Conservation (phyloP, 2,797 vertebrate species). For the Ataeniobius toweri region DNA sequence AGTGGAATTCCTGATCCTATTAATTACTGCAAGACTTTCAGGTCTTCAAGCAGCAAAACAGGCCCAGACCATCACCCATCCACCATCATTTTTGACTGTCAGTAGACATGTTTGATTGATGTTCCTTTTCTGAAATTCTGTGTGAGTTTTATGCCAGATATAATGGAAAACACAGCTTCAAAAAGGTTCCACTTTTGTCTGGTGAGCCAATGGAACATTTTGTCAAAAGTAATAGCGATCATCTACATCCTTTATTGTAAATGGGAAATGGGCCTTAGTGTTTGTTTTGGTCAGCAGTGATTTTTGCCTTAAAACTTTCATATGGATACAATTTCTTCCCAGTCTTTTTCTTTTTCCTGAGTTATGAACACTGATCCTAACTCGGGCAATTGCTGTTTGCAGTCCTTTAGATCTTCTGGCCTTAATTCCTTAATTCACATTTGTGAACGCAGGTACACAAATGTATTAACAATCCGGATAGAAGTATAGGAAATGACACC, state of each 20-base stretch:
- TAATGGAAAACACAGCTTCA: background rate
- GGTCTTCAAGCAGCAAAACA: background rate
- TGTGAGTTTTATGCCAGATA: background rate
- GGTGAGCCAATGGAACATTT: background rate
- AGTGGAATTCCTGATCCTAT: too few relatives aligned
- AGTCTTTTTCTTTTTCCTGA: background rate
- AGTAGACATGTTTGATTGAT: background rate
- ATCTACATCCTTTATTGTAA: background rate
- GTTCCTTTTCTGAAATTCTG: background rate
- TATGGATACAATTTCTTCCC: background rate
- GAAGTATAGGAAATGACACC: background rate
- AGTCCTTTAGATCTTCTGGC: background rate
- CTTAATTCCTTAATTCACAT: background rate
- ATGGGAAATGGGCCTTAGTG: background rate
- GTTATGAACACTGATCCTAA: background rate
- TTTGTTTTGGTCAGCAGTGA: background rate
- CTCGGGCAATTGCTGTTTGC: background rate
- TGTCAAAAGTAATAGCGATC: background rate
- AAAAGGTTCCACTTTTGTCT: background rate
- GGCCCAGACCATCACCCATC: background rate
- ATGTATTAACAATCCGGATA: background rate
- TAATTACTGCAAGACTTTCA: background rate
- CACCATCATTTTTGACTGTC: background rate
- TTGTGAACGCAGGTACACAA: slow-evolving; percentile 2
- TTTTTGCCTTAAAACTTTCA: too few relatives aligned